Evolutionary conservation across 2,113 vertebrate species (phyloP), one percentile per base, ranked within the genome.

Genomic region (Lichenostomus cassidix): DNA sequence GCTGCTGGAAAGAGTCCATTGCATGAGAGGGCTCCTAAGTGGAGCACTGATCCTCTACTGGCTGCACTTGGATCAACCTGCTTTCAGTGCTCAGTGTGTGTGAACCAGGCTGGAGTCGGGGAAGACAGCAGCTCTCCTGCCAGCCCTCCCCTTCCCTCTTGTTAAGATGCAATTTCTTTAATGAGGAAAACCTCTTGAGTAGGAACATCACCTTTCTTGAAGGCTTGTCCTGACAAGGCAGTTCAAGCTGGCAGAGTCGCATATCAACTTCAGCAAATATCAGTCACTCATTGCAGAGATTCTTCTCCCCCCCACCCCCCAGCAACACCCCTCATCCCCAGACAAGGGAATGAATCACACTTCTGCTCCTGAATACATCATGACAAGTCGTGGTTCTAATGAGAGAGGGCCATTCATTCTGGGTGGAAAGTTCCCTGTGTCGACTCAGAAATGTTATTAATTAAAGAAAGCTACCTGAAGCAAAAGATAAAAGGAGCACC

Each of bases 381-480:
- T 98, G 98, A 98, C 97, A 98, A 96, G 97, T 91, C 88, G 42
- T 96, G 97, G 97, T 95, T 98, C 97, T 98, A 98, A 98, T 98
- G 98, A 98, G 98, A 98, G 97, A 97, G 94, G 96, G 97, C 97
- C 97, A 98, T 98, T 98, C 97, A 97, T 98, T 98, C 98, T 98
- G 95, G 95, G 94, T 98, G 97, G 95, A 97, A 98, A 97, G 97
- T 97, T 98, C 97, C 96, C 97, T 97, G 97, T 97, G 97, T 97
- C 96, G 96, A 91, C 97, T 93, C 88, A 97, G 97, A 96, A 96
- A 98, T 97, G 97, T 96, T 97, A 97, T 98, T 98, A 98, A 98
- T 98, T 98, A 98, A 98, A 98, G 98, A 97, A 96, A 98, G 96
- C 96, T 98, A 98, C 97, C 97, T 98, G 97, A 98, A 98, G 97